These are phyloP conservation scores for Pseudochirops cupreus DNA, from an alignment of 2,797 vertebrate species.

Conservation along the genomic window DNA sequence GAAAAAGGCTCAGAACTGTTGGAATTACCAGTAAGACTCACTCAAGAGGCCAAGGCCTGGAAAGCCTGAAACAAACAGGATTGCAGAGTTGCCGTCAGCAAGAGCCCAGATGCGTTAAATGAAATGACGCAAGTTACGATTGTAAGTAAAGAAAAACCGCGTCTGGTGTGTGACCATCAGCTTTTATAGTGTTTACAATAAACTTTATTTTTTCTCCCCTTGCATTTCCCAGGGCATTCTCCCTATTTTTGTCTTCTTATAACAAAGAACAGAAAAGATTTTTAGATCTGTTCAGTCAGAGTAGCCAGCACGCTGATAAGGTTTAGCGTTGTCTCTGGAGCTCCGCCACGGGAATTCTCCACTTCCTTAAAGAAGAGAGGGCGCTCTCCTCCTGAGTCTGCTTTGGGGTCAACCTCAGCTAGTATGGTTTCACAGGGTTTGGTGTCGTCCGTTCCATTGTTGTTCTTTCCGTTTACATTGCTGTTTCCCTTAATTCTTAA, in stretches of 20 bases:
- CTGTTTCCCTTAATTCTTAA: background rate
- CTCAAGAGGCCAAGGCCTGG: background rate
- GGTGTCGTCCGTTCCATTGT: background rate
- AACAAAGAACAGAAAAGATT: background rate
- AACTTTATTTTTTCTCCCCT: background rate
- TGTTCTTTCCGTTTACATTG: background rate
- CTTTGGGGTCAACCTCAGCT: background rate
- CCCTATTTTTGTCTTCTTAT: background rate
- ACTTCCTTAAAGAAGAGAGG: background rate
- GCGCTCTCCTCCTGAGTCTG: background rate
- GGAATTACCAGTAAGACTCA: background rate
- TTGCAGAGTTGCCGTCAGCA: background rate
- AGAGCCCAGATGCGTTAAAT: background rate
- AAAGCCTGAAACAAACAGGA: background rate
- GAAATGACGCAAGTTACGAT: background rate
- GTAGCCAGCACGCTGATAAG: background rate
- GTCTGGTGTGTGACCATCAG: background rate
- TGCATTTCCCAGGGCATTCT: background rate
- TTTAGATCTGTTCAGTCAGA: background rate
- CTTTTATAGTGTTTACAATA: background rate
- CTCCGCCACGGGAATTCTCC: background rate
- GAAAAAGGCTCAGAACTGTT: background rate
- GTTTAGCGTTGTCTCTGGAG: background rate
- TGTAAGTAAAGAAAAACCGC: background rate
- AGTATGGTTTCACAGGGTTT: background rate